These are phyloP conservation scores for Apantesis nais DNA, from an alignment of 2,888 invertebrate species.

Conservation along the genomic window DNA sequence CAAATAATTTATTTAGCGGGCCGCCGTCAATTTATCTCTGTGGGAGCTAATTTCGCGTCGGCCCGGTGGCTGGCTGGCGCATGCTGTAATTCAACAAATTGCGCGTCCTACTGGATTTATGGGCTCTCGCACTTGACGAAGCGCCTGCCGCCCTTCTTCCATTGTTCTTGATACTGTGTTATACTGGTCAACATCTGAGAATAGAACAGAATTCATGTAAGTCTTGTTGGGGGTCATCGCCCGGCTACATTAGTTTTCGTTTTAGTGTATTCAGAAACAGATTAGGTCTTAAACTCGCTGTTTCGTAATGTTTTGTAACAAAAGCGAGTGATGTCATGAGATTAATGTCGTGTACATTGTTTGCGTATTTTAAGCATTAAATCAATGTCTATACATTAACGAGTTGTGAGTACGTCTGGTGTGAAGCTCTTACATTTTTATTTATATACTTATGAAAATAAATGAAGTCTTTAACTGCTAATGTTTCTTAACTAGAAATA, in stretches of 20 bases:
- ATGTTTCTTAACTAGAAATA: neutral
- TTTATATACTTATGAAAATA: neutral
- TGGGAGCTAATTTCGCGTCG: constrained; percentile 85
- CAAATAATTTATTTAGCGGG: constrained; percentile 86
- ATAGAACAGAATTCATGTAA: constrained; percentile 53
- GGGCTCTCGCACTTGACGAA: constrained; percentile 81
- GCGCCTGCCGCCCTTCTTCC: constrained; percentile 75
- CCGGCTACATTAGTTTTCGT: constrained; percentile 38
- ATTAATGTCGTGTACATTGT: constrained; percentile 24
- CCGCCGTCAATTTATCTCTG: constrained; percentile 84
- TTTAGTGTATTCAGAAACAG: constrained; percentile 29
- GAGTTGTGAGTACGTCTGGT: neutral
- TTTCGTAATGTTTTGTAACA: constrained; percentile 41
- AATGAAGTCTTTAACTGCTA: neutral
- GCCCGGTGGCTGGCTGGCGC: constrained; percentile 84
- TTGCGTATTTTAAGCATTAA: constrained; percentile 10
- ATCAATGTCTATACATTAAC: neutral
- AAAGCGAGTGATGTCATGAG: constrained; percentile 29
- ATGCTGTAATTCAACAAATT: constrained; percentile 86
- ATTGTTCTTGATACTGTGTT: constrained; percentile 74
- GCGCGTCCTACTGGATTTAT: constrained; percentile 83
- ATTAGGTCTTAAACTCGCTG: constrained; percentile 35
- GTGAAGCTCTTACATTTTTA: neutral
- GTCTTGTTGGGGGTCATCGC: constrained; percentile 44
- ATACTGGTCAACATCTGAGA: constrained; percentile 64